phyloP scores from a whole-genome alignment of 2,113 vertebrate species.

The Tretioscincus oriximinensis region DNA sequence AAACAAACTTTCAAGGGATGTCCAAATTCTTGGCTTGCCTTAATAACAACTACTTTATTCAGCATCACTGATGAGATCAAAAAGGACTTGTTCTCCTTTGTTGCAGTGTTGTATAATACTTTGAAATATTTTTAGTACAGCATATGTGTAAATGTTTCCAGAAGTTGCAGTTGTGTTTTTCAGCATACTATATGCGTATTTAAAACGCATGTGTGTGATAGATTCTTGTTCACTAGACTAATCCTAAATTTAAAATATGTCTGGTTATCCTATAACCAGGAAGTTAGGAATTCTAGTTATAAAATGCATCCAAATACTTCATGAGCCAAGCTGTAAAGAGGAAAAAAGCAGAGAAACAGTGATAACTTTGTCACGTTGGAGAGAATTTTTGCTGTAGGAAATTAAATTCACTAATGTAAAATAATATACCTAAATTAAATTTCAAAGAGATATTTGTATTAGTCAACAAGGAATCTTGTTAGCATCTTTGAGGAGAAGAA shows the following conservation, averaged over 20 bases:
- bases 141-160: background rate
- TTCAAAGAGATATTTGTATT: too few relatives aligned
- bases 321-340: background rate
- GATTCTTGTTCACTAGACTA: background rate
- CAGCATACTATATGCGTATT: background rate
- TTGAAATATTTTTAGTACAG: too few relatives aligned
- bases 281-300: background rate
- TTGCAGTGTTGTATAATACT: too few relatives aligned
- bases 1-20: too few relatives aligned
- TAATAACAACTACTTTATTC: too few relatives aligned
- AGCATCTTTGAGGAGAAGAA: too few relatives aligned
- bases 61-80: too few relatives aligned
- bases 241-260: background rate
- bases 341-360: background rate
- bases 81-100: too few relatives aligned
- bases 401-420: background rate
- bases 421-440: background rate
- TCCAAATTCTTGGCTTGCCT: too few relatives aligned
- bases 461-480: too few relatives aligned
- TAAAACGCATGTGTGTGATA: too few relatives aligned
- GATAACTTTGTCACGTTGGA: background rate
- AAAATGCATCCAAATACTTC: background rate
- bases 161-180: background rate
- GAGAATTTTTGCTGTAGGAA: background rate
- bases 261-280: too few relatives aligned